A percentile compares a stretch with the other conserved stretches of the same genome.
Conservation (phyloP, 2,797 vertebrate species). For the Scyliorhinus canicula region DNA sequence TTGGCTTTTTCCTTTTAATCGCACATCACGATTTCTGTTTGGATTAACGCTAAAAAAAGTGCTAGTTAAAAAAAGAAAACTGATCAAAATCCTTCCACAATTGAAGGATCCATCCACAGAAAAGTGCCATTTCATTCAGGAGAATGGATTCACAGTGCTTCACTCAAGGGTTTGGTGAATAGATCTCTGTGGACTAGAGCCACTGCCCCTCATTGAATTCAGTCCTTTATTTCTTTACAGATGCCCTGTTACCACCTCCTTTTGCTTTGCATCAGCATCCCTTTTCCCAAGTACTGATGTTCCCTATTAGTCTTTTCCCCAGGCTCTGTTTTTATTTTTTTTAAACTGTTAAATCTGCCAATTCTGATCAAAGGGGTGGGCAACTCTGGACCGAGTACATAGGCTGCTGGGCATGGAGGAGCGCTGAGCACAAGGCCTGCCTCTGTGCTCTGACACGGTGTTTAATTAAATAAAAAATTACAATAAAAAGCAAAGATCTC, state of each 20-base stretch:
- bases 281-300: background rate
- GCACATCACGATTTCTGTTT: background rate
- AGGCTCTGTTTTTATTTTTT: background rate
- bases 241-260: too few species aligned
- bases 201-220: background rate
- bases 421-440: too few species aligned
- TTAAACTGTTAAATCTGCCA: too few species aligned
- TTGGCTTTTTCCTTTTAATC: background rate
- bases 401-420: too few species aligned
- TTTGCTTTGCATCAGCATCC: background rate
- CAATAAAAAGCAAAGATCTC: too few species aligned
- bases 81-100: background rate
- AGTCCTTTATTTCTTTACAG: too few species aligned
- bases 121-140: background rate
- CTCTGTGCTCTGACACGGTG: too few species aligned
- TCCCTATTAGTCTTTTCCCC: background rate
- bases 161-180: background rate
- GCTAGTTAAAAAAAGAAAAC: background rate
- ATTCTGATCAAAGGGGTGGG: background rate
- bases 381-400: too few species aligned
- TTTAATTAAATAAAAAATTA: too few species aligned
- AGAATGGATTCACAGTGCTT: background rate
- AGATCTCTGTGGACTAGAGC: background rate
- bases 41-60: background rate
- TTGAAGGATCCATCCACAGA: background rate